phyloP scores from a whole-genome alignment of 2,888 invertebrate genomes.

The Amblyjoppa fuscipennis region DNA sequence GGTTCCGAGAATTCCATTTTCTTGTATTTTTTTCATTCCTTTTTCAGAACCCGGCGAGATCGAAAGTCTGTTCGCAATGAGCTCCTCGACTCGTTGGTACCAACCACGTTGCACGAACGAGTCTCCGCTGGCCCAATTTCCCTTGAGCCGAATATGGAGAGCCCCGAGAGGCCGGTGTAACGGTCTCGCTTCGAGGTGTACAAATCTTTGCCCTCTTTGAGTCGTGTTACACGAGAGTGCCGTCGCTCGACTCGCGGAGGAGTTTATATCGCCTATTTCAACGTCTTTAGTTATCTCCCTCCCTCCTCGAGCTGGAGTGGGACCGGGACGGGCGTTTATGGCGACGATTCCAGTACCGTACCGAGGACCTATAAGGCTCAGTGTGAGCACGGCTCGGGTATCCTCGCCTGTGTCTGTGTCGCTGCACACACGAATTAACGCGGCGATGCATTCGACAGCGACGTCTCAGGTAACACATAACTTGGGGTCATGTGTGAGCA shows the following conservation, averaged over 20 bases:
- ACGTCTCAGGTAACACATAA: conserved; percentile 43
- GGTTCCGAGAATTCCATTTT: too few species aligned
- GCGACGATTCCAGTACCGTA: conserved; percentile 49
- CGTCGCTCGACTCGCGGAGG: conserved; percentile 17
- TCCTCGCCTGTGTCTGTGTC: conserved; percentile 16
- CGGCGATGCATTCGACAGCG: not conserved
- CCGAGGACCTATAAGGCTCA: conserved; percentile 59
- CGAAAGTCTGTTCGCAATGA: conserved; percentile 45
- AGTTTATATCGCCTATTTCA: conserved; percentile 64
- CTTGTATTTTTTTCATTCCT: conserved; percentile 15
- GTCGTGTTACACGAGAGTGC: conserved; percentile 18
- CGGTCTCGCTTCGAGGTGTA: conserved; percentile 39
- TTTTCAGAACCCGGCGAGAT: conserved; percentile 34
- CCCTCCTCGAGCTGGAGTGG: conserved; percentile 40
- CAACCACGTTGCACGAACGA: conserved; percentile 16
- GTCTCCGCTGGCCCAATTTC: conserved; percentile 63
- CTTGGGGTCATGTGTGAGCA: conserved; percentile 32
- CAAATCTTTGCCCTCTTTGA: conserved; percentile 47
- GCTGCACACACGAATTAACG: not conserved
- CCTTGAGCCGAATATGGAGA: conserved; percentile 65
- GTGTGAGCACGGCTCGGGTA: conserved; percentile 29
- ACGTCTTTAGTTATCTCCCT: conserved; percentile 45
- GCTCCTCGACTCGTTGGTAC: conserved; percentile 37
- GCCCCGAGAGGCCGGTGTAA: conserved; percentile 48
- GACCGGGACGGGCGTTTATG: conserved; percentile 52